Evolutionary conservation across 1,140 invertebrate species (phyloP), one percentile per base, ranked within the genome.

Genomic region (Hylyphantes graminicola): DNA sequence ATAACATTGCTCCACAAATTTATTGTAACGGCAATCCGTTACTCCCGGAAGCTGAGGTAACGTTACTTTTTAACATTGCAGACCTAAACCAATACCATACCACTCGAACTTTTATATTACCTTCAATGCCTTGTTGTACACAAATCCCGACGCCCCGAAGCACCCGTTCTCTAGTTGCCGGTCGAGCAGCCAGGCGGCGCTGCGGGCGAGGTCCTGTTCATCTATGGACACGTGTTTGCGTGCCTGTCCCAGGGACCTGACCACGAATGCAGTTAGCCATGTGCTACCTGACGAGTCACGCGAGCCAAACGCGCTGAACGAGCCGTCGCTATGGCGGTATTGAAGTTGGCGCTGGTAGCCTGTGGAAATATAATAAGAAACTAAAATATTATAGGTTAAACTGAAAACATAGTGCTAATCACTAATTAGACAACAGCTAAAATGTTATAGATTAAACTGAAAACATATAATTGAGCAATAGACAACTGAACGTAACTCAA

Each of bases 251-350:
- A 96, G 92, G 2, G 94, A 94, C 87, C 93, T 93, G 0, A 96
- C 90, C 10, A 95, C 93, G 89, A 96, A 96, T 0, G 95, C 94
- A 0, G 95, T 96, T n/a, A 96, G 90, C 93, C 95, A 96, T 50
- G 94, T 94, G 12, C 94, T 96, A 0, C 95, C 94, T 17, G 74
- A 21, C 0, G 88, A 87, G 70, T 94, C 93, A 0, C 89, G 88
- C 55, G 91, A 90, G 0, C 94, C 95, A 88, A 96, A 96, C 0
- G 94, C 94, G 53, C 94, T 95, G 89, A 95, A 96, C 0, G 95
- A 95, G 2, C 94, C 94, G 88, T 95, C 94, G 0, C 89, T 87
- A 87, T 94, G 94, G 21, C 92, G 90, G 87, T 94, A 96, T 21
- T 92, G 94, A 61, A 96, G 87, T 87, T 96, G 93, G 64, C 94